phyloP scores from a whole-genome alignment of 2,888 invertebrate genomes.

The Drosophila nr. perissopoda region DNA sequence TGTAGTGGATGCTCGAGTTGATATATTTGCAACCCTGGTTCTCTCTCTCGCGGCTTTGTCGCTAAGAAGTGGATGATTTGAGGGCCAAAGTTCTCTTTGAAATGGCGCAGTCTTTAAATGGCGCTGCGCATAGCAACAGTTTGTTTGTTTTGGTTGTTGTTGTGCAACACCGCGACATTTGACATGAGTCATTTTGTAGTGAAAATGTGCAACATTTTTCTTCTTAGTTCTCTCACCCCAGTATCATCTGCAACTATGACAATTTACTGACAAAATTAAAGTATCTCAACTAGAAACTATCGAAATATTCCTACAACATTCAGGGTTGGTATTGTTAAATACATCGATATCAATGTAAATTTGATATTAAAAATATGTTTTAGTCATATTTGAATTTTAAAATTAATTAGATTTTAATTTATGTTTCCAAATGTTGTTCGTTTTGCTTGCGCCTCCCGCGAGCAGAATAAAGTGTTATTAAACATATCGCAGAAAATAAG shows the following conservation, averaged over 20 bases:
- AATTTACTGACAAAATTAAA: no score
- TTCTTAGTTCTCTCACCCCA: no score
- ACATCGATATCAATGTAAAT: not conserved
- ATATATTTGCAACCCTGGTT: constrained; percentile 34
- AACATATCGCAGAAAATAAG: not conserved
- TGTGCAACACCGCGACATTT: not conserved
- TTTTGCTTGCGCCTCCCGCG: not conserved
- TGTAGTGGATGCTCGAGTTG: constrained; percentile 11
- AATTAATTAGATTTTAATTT: not conserved
- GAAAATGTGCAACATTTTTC: not conserved
- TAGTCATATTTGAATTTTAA: no score
- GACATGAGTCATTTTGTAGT: not conserved
- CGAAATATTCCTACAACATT: not conserved
- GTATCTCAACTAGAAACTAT: not conserved
- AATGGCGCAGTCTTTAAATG: not conserved
- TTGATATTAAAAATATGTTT: not conserved
- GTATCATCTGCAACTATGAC: not conserved
- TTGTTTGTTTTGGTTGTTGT: not conserved
- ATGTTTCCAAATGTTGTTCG: not conserved
- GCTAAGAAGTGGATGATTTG: constrained; percentile 7
- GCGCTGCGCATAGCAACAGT: not conserved
- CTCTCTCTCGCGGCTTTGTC: not conserved
- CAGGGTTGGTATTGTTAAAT: not conserved
- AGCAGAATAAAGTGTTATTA: not conserved
- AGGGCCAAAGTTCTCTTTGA: not conserved